Conservation (phyloP, 2,113 vertebrate species). For the Podarcis muralis region DNA sequence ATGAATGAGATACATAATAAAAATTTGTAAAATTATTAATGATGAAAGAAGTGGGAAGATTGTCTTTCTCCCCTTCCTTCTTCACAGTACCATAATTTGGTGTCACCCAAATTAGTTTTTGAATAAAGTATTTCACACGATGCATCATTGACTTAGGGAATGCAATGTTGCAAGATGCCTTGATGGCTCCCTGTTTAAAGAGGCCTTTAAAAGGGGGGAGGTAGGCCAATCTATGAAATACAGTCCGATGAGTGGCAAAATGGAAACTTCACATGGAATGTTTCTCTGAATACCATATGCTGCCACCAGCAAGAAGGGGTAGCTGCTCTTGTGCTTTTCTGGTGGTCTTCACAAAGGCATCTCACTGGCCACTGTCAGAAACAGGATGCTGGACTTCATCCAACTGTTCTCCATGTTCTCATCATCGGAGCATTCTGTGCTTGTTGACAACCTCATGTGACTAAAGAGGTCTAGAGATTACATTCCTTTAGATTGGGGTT, state of each 20-base stretch:
- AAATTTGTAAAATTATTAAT: neutral
- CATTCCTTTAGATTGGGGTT: neutral
- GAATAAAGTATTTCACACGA: neutral
- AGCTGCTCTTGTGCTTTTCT: too few species aligned
- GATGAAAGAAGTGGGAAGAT: neutral
- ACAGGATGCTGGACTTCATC: too few species aligned
- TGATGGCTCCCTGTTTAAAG: fast-evolving
- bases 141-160: neutral
- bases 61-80: neutral
- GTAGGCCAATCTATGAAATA: neutral
- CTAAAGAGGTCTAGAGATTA: neutral
- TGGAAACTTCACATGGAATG: neutral
- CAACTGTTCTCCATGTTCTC: too few species aligned
- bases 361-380: too few species aligned
- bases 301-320: too few species aligned
- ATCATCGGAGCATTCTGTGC: too few species aligned
- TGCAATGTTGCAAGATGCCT: neutral
- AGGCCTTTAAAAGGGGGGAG: neutral
- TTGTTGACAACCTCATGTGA: too few species aligned
- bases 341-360: too few species aligned
- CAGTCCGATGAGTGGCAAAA: neutral
- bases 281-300: neutral
- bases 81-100: neutral
- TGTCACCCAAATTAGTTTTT: neutral
- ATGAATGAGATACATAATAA: neutral